phyloP scores from a whole-genome alignment of 2,888 invertebrate genomes.

The Chaetogeoica ovagalla region DNA sequence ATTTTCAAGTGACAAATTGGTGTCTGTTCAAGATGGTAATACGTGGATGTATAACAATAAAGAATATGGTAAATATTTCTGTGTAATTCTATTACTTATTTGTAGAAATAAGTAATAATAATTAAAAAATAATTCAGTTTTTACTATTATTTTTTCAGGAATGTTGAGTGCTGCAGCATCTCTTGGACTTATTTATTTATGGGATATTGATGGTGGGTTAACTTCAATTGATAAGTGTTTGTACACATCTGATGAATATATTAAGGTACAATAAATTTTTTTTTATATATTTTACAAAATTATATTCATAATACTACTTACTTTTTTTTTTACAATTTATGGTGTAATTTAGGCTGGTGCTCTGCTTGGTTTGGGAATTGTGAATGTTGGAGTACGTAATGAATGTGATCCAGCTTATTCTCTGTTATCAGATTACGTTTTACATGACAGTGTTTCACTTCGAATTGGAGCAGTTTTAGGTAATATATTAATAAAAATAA shows the following conservation, averaged over 20 bases:
- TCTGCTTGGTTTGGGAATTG: constrained; percentile 92
- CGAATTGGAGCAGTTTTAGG: constrained; percentile 81
- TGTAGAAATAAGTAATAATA: not conserved
- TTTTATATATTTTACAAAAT: not conserved
- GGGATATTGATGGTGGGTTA: constrained; percentile 98
- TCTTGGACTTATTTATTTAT: constrained; percentile 89
- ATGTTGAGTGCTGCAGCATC: constrained; percentile 98
- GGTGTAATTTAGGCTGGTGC: constrained; percentile 74
- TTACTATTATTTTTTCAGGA: constrained; percentile 61
- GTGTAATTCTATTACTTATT: not conserved
- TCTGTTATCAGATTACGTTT: constrained; percentile 89
- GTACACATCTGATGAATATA: constrained; percentile 91
- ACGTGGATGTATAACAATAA: constrained; percentile 96
- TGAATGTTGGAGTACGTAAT: constrained; percentile 96
- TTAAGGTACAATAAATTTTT: constrained; percentile 68
- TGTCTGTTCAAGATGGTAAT: constrained; percentile 81
- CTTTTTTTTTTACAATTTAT: not conserved
- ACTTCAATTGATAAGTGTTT: constrained; percentile 98
- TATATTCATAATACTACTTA: not conserved
- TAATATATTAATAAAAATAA: constrained; percentile 57
- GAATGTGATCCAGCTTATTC: constrained; percentile 98
- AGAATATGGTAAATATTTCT: constrained; percentile 70
- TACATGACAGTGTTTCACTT: constrained; percentile 79
- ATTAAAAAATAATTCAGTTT: not conserved
- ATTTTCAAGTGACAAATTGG: constrained; percentile 93